Evolutionary conservation across 2,113 vertebrate species (phyloP), one percentile per base, ranked within the genome.

Genomic region (Hippocampus zosterae): DNA sequence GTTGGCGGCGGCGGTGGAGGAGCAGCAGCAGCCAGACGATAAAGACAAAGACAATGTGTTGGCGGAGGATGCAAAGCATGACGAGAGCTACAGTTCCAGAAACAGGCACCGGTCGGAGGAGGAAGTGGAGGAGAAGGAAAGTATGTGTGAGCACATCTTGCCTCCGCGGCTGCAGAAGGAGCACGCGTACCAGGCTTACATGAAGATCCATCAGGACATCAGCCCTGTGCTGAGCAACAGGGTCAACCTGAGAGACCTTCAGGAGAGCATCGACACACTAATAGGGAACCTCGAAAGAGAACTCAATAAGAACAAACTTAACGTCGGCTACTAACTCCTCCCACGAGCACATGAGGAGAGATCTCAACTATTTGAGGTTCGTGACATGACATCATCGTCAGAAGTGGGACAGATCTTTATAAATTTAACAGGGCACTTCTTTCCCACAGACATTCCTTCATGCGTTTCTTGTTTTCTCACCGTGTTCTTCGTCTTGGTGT

Each of bases 221-320:
- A 95, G 92, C 79, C 94, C 95, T 0, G 91, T 88, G 0, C 91
- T 89, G 70, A 93, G 93, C 81, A 93, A 90, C 86, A 91, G 90
- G 67, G 95, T 94, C 29, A 95, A 98, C 91, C 95, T 99, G 86
- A 93, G 90, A 80, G 95, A 99, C 87, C 92, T 99, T 76, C 97
- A 99, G 89, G 96, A 98, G 90, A 99, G 96, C 81, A 99, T 99
- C 8, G 96, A 99, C 85, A 94, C 92, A 6, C 88, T 99, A 73
- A 96, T 99, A 81, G 96, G 97, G 85, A 99, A 98, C 90, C 90
- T 99, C 85, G 97, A 99, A 87, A 84, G 92, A 81, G 97, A 99
- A 83, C 96, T 99, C 71, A 98, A 94, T 90, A 99, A 98, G 88
- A 98, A 94, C 87, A 98, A 96, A 79, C 87, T 97, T 48, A 96